A percentile compares a stretch with the other conserved stretches of the same genome.
phyloP scores from a whole-genome alignment of 1,140 invertebrate species.

The Diprion similis region DNA sequence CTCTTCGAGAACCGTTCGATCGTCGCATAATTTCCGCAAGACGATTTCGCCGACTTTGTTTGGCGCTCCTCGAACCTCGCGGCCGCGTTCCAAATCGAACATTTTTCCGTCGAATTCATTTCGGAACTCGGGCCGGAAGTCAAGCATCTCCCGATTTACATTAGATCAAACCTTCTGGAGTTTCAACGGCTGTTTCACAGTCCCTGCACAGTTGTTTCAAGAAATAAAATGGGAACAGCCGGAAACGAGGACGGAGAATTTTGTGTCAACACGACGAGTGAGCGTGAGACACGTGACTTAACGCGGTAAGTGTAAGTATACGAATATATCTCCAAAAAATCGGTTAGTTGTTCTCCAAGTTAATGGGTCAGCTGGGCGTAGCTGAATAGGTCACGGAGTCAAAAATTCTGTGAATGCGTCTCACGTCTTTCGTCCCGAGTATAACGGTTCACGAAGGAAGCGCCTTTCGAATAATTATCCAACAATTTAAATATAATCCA shows the following conservation, averaged over 20 bases:
- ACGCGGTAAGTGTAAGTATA: no score
- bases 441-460: not conserved
- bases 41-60: constrained; percentile 35
- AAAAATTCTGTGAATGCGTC: constrained; percentile 1
- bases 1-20: constrained; percentile 45
- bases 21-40: constrained; percentile 37
- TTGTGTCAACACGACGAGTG: no score
- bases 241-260: no score
- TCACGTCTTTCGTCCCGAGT: not conserved
- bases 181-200: no score
- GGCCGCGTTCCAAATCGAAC: not conserved
- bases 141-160: constrained; percentile 12
- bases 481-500: constrained; percentile 4
- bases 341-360: no score
- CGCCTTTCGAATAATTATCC: not conserved
- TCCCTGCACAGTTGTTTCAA: no score
- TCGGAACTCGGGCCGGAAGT: not conserved
- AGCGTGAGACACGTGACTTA: no score
- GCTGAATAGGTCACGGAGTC: not conserved
- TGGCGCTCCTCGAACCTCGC: not conserved
- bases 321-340: no score
- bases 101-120: not conserved
- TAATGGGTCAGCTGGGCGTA: not conserved
- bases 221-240: no score
- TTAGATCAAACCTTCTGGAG: no score